Percentiles rank a stretch among this genome's conserved stretches.
Evolutionary conservation across 2,113 vertebrate genomes (phyloP).

Genomic region (Elanus axillaris): DNA sequence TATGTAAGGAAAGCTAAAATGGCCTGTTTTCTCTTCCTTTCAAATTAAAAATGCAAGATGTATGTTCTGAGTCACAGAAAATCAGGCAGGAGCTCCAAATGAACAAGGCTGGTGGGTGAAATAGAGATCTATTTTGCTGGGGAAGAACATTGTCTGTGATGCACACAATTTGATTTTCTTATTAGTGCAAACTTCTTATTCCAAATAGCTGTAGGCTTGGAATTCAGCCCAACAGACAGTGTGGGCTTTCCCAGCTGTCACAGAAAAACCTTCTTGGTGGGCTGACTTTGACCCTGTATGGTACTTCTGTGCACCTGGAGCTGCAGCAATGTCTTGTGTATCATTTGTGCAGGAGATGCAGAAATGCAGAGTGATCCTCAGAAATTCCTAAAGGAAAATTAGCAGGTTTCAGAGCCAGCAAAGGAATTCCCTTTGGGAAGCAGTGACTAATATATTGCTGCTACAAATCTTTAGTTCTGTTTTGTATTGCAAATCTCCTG

Average conservation of each 20-base stretch:
- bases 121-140: not conserved
- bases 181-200: not conserved
- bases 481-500: not conserved
- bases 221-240: not conserved
- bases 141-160: not conserved
- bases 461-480: not conserved
- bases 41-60: conserved; percentile 52
- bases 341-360: not conserved
- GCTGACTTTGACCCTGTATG: not conserved
- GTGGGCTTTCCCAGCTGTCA: not conserved
- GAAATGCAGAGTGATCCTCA: not conserved
- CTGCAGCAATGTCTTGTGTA: not conserved
- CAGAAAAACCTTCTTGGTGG: not conserved
- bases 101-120: not conserved
- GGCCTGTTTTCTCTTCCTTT: conserved; percentile 17
- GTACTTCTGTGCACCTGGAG: not conserved
- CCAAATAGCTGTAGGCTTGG: conserved; percentile 17
- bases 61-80: conserved; percentile 9
- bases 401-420: not conserved
- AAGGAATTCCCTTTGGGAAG: conserved; percentile 11
- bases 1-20: not conserved
- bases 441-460: not conserved
- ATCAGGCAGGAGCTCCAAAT: not conserved
- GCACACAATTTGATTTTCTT: not conserved
- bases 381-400: not conserved